phyloP scores from a whole-genome alignment of 2,113 vertebrate species.

The Epinephelus fuscoguttatus region DNA sequence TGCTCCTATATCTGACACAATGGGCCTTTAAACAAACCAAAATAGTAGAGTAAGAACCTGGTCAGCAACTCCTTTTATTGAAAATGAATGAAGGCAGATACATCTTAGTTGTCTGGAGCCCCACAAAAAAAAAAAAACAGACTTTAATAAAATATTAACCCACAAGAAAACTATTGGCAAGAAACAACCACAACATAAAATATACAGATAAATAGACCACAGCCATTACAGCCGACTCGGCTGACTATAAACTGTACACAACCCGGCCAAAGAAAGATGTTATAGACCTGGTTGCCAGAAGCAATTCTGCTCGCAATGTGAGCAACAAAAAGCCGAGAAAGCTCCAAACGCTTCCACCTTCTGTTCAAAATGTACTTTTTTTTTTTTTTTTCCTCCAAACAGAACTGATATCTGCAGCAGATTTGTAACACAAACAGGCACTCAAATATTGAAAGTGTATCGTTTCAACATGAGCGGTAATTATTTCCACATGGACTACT shows the following conservation, averaged over 20 bases:
- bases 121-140: background rate
- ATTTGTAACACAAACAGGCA: slow-evolving; percentile 26
- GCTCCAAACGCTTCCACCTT: slow-evolving; percentile 4
- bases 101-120: background rate
- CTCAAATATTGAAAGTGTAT: slow-evolving; percentile 23
- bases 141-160: background rate
- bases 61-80: background rate
- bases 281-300: slow-evolving; percentile 7
- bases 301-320: background rate
- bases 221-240: background rate
- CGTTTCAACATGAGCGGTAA: slow-evolving; percentile 22
- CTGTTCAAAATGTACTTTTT: background rate
- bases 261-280: slow-evolving; percentile 8
- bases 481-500: slow-evolving; percentile 25
- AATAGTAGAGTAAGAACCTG: background rate
- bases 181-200: background rate
- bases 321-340: slow-evolving; percentile 26
- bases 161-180: background rate
- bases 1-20: too few relatives aligned
- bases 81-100: background rate
- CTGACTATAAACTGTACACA: slow-evolving; percentile 13
- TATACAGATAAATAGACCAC: background rate
- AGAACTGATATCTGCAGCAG: slow-evolving; percentile 2
- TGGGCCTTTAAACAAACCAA: background rate
- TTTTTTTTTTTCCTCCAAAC: background rate